phyloP scores from a whole-genome alignment of 2,888 invertebrate species.

The Conistra vaccinii region DNA sequence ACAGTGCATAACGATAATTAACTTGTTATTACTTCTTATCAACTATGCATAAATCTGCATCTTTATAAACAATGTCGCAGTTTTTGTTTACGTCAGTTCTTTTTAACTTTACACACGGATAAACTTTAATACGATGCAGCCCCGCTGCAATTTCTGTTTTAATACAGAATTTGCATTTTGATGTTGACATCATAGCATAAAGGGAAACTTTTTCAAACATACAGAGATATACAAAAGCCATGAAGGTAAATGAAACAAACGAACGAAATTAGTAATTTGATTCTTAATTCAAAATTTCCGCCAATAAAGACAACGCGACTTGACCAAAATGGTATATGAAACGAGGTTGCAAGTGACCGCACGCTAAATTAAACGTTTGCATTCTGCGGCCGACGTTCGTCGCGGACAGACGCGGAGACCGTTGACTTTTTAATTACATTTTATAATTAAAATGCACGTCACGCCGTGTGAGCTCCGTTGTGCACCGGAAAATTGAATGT shows the following conservation, averaged over 20 bases:
- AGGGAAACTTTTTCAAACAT: background rate
- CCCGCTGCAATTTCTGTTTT: slow-evolving; percentile 26
- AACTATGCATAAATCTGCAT: slow-evolving; percentile 40
- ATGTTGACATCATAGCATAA: slow-evolving; percentile 13
- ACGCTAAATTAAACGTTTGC: slow-evolving; percentile 80
- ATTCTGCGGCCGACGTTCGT: slow-evolving; percentile 73
- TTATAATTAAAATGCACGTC: slow-evolving; percentile 79
- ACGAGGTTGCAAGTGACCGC: slow-evolving; percentile 76
- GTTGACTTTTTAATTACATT: slow-evolving; percentile 78
- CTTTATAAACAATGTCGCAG: slow-evolving; percentile 27
- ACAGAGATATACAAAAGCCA: background rate
- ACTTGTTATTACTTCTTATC: slow-evolving; percentile 22
- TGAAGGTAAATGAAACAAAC: background rate
- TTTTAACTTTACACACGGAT: slow-evolving; percentile 50
- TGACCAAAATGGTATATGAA: slow-evolving; percentile 71
- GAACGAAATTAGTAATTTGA: background rate
- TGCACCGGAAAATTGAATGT: slow-evolving; percentile 70
- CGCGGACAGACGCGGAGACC: slow-evolving; percentile 68
- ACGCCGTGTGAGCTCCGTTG: slow-evolving; percentile 67
- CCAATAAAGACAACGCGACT: slow-evolving; percentile 42
- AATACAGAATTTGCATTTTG: slow-evolving; percentile 42
- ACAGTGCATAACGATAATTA: slow-evolving; percentile 15
- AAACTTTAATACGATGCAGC: slow-evolving; percentile 32
- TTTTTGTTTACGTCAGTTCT: slow-evolving; percentile 25
- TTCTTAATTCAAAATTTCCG: slow-evolving; percentile 39